Base-by-base conservation (phyloP, 2,113 vertebrate species). In the Ciconia stormi region DNA sequence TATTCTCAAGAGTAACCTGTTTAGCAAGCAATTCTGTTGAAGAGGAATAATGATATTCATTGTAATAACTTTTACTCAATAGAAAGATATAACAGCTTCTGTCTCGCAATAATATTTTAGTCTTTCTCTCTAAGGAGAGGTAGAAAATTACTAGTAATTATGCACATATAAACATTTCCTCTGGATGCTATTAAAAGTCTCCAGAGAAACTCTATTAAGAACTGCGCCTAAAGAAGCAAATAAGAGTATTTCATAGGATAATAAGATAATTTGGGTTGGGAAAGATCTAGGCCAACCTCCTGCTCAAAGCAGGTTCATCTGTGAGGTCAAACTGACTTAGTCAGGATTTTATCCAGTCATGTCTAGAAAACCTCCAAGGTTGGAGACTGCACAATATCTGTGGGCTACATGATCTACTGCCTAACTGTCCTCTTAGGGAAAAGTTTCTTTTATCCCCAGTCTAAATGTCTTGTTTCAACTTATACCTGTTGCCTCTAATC, bases 111-210 rank as follows among this genome's bases (percentile, higher is more conserved):
- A 94, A 86, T 72, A 87, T 89, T 90, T 90, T 74, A 56, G 11
- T 47, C 29, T 89, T 66, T 85, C 36, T 90, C 52, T 91, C 81
- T 70, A 82, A 89, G 72, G 90, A 93, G 82, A 93, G 7, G 52
- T 27, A 90, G 88, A 92, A 94, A 87, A 95, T 87, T 92, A 58
- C 42, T 74, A 74, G 59, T 29, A 92, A 95, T 97, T 96, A 90
- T 10, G 4, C 50, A 84, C 40, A 50, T 73, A 83, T 74, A 97
- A 96, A 92, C 25, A 87, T 90, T 95, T 95, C 69, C 63, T 92
- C 80, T 87, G 53, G 26, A 93, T 92, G 65, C 7, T 93, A 47
- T 74, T 95, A 87, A 66, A 97, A 81, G 59, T 81, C 78, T 90
- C 79, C 13, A 62, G 76, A 93, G 82, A 92, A 83, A 42, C 22